A percentile compares a stretch with the other conserved stretches of the same genome.
Conservation (phyloP, 2,888 invertebrate genomes). For the Azorinus chamasolen region DNA sequence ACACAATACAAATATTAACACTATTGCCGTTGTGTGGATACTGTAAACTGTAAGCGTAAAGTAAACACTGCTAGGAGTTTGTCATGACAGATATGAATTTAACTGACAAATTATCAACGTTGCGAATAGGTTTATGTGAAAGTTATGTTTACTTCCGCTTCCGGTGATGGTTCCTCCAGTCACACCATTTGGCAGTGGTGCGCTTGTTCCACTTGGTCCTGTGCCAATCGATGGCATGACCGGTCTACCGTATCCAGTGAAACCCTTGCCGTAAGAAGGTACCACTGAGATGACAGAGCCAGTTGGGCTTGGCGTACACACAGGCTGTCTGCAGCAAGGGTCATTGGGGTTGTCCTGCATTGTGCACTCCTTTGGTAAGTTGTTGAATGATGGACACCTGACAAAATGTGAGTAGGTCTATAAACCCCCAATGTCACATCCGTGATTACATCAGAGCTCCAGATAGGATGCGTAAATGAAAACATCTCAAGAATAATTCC, state of each 20-base stretch:
- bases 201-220: slow-evolving; percentile 42
- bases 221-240: slow-evolving; percentile 58
- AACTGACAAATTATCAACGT: too few species aligned
- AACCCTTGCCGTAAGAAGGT: slow-evolving; percentile 73
- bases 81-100: too few species aligned
- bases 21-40: too few species aligned
- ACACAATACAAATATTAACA: too few species aligned
- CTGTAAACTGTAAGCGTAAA: too few species aligned
- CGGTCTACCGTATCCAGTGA: slow-evolving; percentile 64
- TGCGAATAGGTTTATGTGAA: too few species aligned
- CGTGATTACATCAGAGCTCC: too few species aligned
- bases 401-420: too few species aligned
- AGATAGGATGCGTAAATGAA: too few species aligned
- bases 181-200: slow-evolving; percentile 27
- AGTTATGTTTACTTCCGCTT: slow-evolving; percentile 52
- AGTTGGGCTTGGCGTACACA: slow-evolving; percentile 47
- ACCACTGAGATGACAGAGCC: slow-evolving; percentile 57
- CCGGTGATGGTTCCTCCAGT: slow-evolving; percentile 36
- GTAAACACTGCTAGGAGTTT: too few species aligned
- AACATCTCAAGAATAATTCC: too few species aligned
- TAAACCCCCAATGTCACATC: too few species aligned
- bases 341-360: slow-evolving; percentile 71
- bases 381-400: slow-evolving; percentile 71
- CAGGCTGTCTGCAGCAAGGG: slow-evolving; percentile 69
- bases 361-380: slow-evolving; percentile 59